A percentile compares a stretch with the other conserved stretches of the same genome.
Evolutionary conservation across 2,888 invertebrate genomes (phyloP).

Genomic region (Lepidocyrtinus sp.): DNA sequence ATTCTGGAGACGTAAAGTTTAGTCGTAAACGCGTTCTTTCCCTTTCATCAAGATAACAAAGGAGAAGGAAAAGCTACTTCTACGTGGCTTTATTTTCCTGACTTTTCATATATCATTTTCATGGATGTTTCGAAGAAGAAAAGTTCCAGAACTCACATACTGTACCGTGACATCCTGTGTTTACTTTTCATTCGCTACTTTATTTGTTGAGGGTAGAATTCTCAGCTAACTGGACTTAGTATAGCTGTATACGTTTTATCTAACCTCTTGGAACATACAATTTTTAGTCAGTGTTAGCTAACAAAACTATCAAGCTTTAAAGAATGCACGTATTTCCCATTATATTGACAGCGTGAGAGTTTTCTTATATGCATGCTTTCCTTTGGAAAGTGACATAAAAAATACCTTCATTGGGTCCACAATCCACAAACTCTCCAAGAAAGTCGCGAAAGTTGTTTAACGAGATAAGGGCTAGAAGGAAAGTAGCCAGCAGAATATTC

Average conservation of each 20-base stretch:
- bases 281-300: background rate
- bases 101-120: background rate
- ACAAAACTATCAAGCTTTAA: background rate
- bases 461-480: slow-evolving; percentile 4
- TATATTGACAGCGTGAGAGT: slow-evolving; percentile 47
- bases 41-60: slow-evolving; percentile 40
- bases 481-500: slow-evolving; percentile 8
- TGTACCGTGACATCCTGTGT: slow-evolving; percentile 2
- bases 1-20: background rate
- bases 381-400: slow-evolving; percentile 27
- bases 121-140: background rate
- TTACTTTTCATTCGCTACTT: background rate
- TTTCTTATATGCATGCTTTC: slow-evolving; percentile 16
- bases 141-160: background rate
- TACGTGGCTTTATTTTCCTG: slow-evolving; percentile 19
- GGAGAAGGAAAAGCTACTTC: slow-evolving; percentile 11
- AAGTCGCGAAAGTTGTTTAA: background rate
- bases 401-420: background rate
- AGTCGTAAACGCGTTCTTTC: slow-evolving; percentile 5
- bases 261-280: background rate
- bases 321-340: background rate
- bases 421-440: background rate
- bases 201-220: too few species aligned
- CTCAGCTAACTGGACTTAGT: background rate
- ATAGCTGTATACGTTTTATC: too few species aligned